phyloP scores from a whole-genome alignment of 2,888 invertebrate species.

The Xestia rhomboidea region DNA sequence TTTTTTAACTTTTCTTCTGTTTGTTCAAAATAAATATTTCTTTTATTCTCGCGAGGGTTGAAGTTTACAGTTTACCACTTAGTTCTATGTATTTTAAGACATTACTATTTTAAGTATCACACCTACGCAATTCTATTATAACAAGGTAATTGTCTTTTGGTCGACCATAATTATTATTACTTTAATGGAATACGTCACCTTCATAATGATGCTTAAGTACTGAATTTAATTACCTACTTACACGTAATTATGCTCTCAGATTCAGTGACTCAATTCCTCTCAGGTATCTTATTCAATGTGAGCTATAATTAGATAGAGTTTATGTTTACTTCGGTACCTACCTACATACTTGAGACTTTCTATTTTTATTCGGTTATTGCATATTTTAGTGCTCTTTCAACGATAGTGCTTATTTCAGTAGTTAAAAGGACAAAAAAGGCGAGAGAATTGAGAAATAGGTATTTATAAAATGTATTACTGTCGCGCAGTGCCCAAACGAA shows the following conservation, averaged over 20 bases:
- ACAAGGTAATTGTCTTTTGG: not conserved
- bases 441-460: too few relatives aligned
- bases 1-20: not conserved
- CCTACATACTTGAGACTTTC: not conserved
- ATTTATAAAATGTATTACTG: too few relatives aligned
- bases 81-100: not conserved
- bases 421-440: too few relatives aligned
- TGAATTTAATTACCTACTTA: slow-evolving; percentile 5
- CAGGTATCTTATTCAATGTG: slow-evolving; percentile 16
- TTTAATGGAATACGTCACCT: not conserved
- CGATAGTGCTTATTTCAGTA: not conserved
- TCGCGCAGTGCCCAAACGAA: too few relatives aligned
- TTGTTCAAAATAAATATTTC: not conserved
- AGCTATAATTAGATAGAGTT: slow-evolving; percentile 1
- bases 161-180: not conserved
- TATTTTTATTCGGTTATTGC: not conserved
- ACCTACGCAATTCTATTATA: not conserved
- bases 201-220: not conserved
- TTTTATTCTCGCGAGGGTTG: not conserved
- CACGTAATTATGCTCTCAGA: slow-evolving; percentile 4
- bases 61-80: not conserved
- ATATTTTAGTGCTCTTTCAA: not conserved
- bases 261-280: slow-evolving; percentile 13
- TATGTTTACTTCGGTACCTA: slow-evolving; percentile 3
- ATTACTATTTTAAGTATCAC: not conserved